Evolutionary conservation across 1,140 invertebrate genomes (phyloP), one percentile per base, ranked within the genome.

Genomic region (Zaprionus capensis): DNA sequence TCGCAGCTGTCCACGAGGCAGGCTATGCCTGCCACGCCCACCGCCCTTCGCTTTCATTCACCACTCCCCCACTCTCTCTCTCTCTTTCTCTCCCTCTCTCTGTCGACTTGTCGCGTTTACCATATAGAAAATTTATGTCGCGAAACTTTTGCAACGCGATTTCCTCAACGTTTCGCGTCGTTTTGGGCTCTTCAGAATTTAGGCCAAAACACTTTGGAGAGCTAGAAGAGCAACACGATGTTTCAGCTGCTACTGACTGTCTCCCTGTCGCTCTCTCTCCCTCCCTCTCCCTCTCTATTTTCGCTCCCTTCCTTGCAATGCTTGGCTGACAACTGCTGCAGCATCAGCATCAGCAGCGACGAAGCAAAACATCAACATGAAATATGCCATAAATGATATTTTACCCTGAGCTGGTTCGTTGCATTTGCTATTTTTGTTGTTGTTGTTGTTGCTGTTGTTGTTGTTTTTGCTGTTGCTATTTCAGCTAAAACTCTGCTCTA

Each of bases 171-270:
- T 64, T 62, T 46, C 31, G 49, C 31, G 20, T 38, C 17, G 53
- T 51, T 51, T 62, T 57, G 44, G 46, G 59, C 70, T 71, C 83
- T 87, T 80, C 71, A 85, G 77, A 87, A 86, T 86, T 82, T 82
- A 87, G 83, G 83, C 80, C 83, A 86, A 80, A 87, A 86, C 83
- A 86, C 83, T 86, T 79, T 69, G 65, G 74, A 67, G 56, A 70
- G 64, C 62, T 58, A 73, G 71, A 74, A 75, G 59, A 69, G 65
- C 55, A 61, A 36, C 55, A 14, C 38, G 65, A 26, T 62, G 56
- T 68, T 46, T 49, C 55, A 65, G 58, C 58, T 28, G 53, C 53
- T 56, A 15, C 26, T 31, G 20, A 6, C 53, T 15, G 4, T 7
- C 22, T 65, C 34, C 28, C 31, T 44, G 11, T 41, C 53, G 41